phyloP scores from a whole-genome alignment of 35 echinoderm and acorn worm species.

The Hemicentrotus pulcherrimus region DNA sequence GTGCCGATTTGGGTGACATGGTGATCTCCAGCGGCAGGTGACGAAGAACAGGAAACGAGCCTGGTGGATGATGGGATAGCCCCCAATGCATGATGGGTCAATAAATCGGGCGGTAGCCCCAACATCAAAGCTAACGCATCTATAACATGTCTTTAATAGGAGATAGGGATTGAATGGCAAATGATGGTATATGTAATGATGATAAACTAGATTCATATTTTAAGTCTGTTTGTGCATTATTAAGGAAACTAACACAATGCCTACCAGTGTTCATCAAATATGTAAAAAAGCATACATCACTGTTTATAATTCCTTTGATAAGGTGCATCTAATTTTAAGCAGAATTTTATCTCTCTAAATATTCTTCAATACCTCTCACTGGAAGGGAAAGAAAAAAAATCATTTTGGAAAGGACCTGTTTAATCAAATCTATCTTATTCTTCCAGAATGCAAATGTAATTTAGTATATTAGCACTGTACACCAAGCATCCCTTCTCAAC shows the following conservation, averaged over 20 bases:
- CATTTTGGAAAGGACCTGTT: neutral
- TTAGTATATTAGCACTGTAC: too few relatives aligned
- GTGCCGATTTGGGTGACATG: neutral
- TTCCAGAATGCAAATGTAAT: too few relatives aligned
- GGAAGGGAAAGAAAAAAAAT: neutral
- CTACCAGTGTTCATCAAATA: too few relatives aligned
- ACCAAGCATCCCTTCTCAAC: too few relatives aligned
- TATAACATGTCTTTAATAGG: neutral
- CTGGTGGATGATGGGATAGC: neutral
- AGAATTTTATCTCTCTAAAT: neutral
- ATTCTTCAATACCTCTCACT: neutral
- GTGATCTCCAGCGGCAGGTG: slow-evolving; percentile 27
- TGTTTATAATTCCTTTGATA: neutral
- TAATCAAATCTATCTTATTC: too few relatives aligned
- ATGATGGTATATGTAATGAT: neutral
- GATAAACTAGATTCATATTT: neutral
- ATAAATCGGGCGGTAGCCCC: neutral
- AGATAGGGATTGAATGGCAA: neutral
- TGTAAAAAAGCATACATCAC: too few relatives aligned
- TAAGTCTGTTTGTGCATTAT: too few relatives aligned
- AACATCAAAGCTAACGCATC: slow-evolving; percentile 7
- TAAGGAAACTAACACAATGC: too few relatives aligned
- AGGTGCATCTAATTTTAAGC: neutral
- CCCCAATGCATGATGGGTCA: slow-evolving; percentile 40
- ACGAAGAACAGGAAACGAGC: neutral